A percentile compares a stretch with the other conserved stretches of the same genome.
These are phyloP conservation scores for Tineola bisselliella DNA, from an alignment of 2,888 invertebrate species.

Conservation along the genomic window DNA sequence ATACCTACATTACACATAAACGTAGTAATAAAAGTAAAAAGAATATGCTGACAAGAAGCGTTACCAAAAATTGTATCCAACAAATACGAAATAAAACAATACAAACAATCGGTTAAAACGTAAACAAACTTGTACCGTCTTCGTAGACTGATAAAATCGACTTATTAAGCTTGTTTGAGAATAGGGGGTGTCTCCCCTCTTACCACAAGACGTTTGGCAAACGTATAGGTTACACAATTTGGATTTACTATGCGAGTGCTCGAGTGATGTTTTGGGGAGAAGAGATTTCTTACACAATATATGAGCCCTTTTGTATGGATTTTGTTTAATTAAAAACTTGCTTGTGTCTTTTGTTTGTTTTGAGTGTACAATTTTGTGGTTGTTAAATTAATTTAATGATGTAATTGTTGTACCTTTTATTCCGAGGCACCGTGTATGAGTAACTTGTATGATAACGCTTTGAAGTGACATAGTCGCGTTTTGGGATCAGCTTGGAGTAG, in stretches of 20 bases:
- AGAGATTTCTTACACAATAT: constrained; percentile 2
- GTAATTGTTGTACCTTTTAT: too few relatives aligned
- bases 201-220: constrained; percentile 12
- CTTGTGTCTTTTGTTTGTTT: not conserved
- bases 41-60: too few relatives aligned
- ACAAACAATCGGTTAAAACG: constrained; percentile 1
- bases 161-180: constrained; percentile 14
- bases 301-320: not conserved
- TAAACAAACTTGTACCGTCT: not conserved
- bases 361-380: too few relatives aligned
- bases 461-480: too few relatives aligned
- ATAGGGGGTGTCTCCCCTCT: constrained; percentile 5
- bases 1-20: too few relatives aligned
- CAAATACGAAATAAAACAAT: not conserved
- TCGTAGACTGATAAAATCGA: constrained; percentile 10
- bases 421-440: too few relatives aligned
- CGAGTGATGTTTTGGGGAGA: constrained; percentile 8
- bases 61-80: not conserved
- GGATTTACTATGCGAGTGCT: not conserved
- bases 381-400: too few relatives aligned
- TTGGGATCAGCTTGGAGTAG: too few relatives aligned
- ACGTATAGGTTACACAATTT: constrained; percentile 13
- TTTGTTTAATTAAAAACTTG: constrained; percentile 2
- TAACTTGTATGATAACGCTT: too few relatives aligned
- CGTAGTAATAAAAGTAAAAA: too few relatives aligned